These are phyloP conservation scores for Galemys pyrenaicus DNA, from an alignment of 2,113 vertebrate genomes.

Conservation along the genomic window DNA sequence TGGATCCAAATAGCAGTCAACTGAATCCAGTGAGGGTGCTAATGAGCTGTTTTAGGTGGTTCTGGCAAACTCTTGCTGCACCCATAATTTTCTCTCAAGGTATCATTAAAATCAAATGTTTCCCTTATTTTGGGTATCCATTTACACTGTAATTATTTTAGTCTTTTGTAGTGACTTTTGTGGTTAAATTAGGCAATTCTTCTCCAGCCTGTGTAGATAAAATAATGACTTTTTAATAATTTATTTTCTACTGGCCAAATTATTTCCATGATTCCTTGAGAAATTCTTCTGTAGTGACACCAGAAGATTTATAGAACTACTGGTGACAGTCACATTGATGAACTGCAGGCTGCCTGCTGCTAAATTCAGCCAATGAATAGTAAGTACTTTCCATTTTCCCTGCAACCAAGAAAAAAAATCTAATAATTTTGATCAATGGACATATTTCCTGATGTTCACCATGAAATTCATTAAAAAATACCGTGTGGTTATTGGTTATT, in stretches of 20 bases:
- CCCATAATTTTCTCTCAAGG: constrained; percentile 65
- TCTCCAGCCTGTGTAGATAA: constrained; percentile 40
- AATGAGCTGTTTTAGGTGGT: constrained; percentile 32
- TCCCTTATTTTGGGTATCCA: constrained; percentile 63
- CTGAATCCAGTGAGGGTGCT: neutral
- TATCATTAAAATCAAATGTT: constrained; percentile 76
- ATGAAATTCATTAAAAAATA: neutral
- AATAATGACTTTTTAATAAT: constrained; percentile 69
- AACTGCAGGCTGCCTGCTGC: constrained; percentile 58
- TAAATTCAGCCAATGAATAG: constrained; percentile 22
- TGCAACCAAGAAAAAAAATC: constrained; percentile 24
- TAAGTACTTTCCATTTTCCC: constrained; percentile 46
- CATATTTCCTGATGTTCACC: neutral
- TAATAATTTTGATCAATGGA: constrained; percentile 18
- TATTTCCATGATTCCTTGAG: constrained; percentile 72
- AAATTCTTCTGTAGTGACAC: constrained; percentile 73
- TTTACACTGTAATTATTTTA: constrained; percentile 68
- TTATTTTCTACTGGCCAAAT: constrained; percentile 73
- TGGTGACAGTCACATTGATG: constrained; percentile 63
- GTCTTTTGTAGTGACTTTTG: constrained; percentile 72
- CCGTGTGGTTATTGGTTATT: neutral
- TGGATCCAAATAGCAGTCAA: neutral
- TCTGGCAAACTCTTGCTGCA: constrained; percentile 2
- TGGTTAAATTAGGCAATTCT: constrained; percentile 72
- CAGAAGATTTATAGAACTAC: constrained; percentile 75